A percentile compares a stretch with the other conserved stretches of the same genome.
Conservation (phyloP, 2,797 vertebrate genomes). For the Octomys mimax region DNA sequence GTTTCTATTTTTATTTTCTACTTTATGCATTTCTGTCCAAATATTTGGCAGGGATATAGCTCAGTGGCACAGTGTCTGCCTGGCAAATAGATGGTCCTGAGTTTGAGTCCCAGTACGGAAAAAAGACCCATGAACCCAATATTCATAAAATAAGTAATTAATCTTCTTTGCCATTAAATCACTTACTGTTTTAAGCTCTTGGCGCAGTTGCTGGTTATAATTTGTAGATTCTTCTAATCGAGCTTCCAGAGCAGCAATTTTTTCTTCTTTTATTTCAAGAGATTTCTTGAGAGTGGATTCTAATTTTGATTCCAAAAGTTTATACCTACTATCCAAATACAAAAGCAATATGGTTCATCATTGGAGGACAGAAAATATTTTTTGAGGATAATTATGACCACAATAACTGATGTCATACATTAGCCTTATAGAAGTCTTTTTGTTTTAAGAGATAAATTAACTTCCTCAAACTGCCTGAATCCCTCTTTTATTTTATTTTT, state of each 20-base stretch:
- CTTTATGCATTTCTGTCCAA: slow-evolving; percentile 3
- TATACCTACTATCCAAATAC: slow-evolving; percentile 92
- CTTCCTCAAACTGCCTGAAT: slow-evolving; percentile 30
- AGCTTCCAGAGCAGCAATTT: slow-evolving; percentile 98
- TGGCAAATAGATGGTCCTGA: too few relatives aligned
- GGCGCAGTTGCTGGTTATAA: slow-evolving; percentile 97
- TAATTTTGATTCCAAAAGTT: slow-evolving; percentile 96
- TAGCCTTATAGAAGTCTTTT: background rate
- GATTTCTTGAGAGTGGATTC: slow-evolving; percentile 98
- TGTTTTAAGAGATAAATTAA: slow-evolving; percentile 37
- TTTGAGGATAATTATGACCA: slow-evolving; percentile 70
- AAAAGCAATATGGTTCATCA: slow-evolving; percentile 66
- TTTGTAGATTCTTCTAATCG: slow-evolving; percentile 98
- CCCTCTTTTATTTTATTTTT: too few relatives aligned
- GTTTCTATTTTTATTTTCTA: slow-evolving; percentile 20
- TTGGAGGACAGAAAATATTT: slow-evolving; percentile 51
- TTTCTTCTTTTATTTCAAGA: slow-evolving; percentile 99
- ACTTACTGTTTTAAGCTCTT: slow-evolving; percentile 98
- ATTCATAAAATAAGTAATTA: slow-evolving; percentile 1
- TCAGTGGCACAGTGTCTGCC: too few relatives aligned
- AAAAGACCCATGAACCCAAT: background rate
- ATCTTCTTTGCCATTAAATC: slow-evolving; percentile 61
- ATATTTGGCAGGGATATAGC: background rate
- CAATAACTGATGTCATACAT: background rate
- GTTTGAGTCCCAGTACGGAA: too few relatives aligned